A percentile compares a stretch with the other conserved stretches of the same genome.
phyloP scores from a whole-genome alignment of 2,797 vertebrate genomes.

The Periparus ater region DNA sequence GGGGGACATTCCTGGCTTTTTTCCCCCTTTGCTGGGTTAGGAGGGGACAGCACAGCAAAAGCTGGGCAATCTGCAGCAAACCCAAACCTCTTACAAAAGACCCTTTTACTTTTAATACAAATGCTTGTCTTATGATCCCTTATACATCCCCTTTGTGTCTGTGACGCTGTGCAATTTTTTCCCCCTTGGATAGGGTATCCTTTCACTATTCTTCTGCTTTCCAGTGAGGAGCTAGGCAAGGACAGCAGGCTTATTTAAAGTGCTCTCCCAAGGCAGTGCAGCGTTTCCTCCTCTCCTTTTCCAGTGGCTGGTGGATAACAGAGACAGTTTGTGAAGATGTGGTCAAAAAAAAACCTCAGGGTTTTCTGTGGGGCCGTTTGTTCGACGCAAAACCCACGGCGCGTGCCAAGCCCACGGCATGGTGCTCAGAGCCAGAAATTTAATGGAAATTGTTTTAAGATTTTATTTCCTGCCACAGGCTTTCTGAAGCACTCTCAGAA shows the following conservation, averaged over 20 bases:
- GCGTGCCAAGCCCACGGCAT: conserved; percentile 17
- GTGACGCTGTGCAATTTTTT: neutral
- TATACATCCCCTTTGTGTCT: neutral
- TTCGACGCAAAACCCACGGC: neutral
- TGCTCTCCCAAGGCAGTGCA: neutral
- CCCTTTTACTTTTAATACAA: neutral
- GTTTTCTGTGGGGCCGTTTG: conserved; percentile 46
- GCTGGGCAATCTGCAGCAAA: neutral
- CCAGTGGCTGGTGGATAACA: conserved; percentile 24
- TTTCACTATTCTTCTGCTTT: conserved; percentile 42
- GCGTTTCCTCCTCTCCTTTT: conserved; percentile 43
- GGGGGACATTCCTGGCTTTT: neutral
- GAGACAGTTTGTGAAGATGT: conserved; percentile 56
- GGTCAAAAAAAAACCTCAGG: neutral
- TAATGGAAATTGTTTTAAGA: conserved; percentile 64
- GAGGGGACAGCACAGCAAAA: neutral
- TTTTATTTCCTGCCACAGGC: conserved; percentile 55
- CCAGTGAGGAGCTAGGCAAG: neutral
- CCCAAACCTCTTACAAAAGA: neutral
- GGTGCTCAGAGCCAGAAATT: conserved; percentile 28
- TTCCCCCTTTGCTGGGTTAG: neutral
- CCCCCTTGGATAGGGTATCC: neutral
- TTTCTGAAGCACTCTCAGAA: conserved; percentile 56
- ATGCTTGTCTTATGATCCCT: neutral
- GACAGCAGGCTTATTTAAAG: conserved; percentile 47